These are phyloP conservation scores for Sebastes vulpes DNA, from an alignment of 2,797 vertebrate genomes.

Conservation along the genomic window DNA sequence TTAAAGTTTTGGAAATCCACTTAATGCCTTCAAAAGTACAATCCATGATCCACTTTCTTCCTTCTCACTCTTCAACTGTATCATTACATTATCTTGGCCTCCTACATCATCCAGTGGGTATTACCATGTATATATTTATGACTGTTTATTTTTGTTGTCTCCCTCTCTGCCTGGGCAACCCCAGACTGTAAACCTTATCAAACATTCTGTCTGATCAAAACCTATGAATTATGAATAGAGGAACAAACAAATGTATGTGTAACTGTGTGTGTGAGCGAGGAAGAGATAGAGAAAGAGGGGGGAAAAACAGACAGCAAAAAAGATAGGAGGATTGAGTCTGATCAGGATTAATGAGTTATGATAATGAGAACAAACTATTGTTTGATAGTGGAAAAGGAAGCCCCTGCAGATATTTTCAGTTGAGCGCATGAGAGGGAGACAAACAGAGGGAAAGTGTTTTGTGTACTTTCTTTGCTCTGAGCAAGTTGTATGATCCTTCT, in stretches of 20 bases:
- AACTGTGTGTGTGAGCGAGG: slow-evolving; percentile 10
- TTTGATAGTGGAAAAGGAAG: slow-evolving; percentile 69
- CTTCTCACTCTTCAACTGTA: slow-evolving; percentile 4
- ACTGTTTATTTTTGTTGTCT: slow-evolving; percentile 73
- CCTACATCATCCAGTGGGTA: slow-evolving; percentile 53
- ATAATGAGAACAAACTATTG: slow-evolving; percentile 79
- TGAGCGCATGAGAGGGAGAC: slow-evolving; percentile 11
- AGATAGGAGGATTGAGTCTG: slow-evolving; percentile 55
- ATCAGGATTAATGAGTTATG: slow-evolving; percentile 79
- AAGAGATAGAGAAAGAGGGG: background rate
- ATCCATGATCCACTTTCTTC: background rate
- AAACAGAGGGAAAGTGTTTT: slow-evolving; percentile 43
- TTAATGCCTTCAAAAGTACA: background rate
- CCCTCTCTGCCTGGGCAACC: slow-evolving; percentile 52
- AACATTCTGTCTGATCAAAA: slow-evolving; percentile 83
- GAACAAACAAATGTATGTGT: slow-evolving; percentile 62
- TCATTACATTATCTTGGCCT: slow-evolving; percentile 54
- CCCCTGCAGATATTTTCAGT: slow-evolving; percentile 61
- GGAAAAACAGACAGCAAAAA: slow-evolving; percentile 13
- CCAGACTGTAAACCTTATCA: slow-evolving; percentile 73
- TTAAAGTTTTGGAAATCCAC: slow-evolving; percentile 9
- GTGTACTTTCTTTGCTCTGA: slow-evolving; percentile 47
- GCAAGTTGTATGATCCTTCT: slow-evolving; percentile 25
- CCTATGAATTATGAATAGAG: slow-evolving; percentile 76
- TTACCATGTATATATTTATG: slow-evolving; percentile 66